Percentiles rank a stretch among this genome's conserved stretches.
These are phyloP conservation scores for Rhombomys opimus DNA, from an alignment of 2,113 vertebrate species.

Conservation along the genomic window DNA sequence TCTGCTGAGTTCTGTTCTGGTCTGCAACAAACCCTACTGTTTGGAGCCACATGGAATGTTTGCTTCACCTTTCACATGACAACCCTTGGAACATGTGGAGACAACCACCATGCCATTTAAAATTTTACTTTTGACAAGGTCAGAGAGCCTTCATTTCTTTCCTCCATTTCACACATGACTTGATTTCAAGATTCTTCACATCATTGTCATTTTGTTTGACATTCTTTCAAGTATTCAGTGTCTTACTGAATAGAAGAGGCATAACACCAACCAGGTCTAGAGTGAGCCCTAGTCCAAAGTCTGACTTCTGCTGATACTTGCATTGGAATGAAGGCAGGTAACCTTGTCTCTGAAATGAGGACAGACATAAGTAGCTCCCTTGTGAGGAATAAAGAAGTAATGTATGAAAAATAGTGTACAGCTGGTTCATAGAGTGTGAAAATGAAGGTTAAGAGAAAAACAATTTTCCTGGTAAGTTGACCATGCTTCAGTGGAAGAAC, in stretches of 20 bases:
- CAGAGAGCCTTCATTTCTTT: conserved; percentile 18
- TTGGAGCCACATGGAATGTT: conserved; percentile 7
- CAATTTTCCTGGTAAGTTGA: background rate
- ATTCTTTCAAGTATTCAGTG: background rate
- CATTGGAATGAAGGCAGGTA: background rate
- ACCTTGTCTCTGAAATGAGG: conserved; percentile 47
- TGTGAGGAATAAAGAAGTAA: background rate
- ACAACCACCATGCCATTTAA: conserved; percentile 36
- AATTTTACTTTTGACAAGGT: conserved; percentile 22
- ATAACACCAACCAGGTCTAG: background rate
- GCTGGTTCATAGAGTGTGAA: conserved; percentile 24
- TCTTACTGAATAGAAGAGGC: background rate
- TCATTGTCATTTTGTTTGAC: background rate
- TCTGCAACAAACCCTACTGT: background rate
- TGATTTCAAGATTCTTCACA: conserved; percentile 40
- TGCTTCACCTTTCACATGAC: conserved; percentile 76
- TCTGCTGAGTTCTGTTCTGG: background rate
- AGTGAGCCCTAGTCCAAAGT: background rate
- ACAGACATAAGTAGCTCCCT: background rate
- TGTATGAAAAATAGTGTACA: background rate
- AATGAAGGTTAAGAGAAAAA: background rate
- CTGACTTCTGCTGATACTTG: background rate
- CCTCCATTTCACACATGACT: conserved; percentile 10
- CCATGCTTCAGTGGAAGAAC: too few relatives aligned
- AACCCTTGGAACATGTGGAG: conserved; percentile 70